Evolutionary conservation across 2,888 invertebrate species (phyloP).

Genomic region (Eulithis testata): DNA sequence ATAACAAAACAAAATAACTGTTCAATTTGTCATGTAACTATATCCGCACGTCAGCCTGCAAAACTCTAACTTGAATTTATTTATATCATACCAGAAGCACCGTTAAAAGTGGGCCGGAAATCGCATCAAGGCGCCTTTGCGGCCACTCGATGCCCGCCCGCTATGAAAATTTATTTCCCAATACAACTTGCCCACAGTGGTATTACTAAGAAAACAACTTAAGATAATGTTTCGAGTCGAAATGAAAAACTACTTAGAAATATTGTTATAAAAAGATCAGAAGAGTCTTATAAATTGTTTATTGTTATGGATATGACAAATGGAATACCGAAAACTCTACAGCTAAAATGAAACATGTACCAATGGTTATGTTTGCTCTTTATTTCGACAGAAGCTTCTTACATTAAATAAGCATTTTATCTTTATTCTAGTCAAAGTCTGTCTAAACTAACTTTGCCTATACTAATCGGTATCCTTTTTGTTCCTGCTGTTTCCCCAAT

Average conservation of each 20-base stretch:
- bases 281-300: no score
- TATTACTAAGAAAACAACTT: slow-evolving; percentile 4
- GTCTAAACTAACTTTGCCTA: background rate
- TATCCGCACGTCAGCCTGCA: slow-evolving; percentile 51
- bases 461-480: background rate
- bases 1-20: slow-evolving; percentile 20
- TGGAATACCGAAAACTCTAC: no score
- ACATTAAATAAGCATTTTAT: no score
- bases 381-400: no score
- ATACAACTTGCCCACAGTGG: slow-evolving; percentile 21
- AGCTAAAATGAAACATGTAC: no score
- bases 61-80: slow-evolving; percentile 73
- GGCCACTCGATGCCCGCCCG: slow-evolving; percentile 59
- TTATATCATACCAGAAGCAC: slow-evolving; percentile 71
- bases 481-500: slow-evolving; percentile 13
- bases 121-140: slow-evolving; percentile 75
- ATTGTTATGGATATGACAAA: no score
- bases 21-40: slow-evolving; percentile 38
- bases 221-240: background rate
- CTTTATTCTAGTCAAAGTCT: background rate
- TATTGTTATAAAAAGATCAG: background rate
- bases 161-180: slow-evolving; percentile 56
- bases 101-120: slow-evolving; percentile 76
- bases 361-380: no score
- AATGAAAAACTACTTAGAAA: background rate